Conservation (phyloP, 2,797 vertebrate genomes). For the Phrynocephalus forsythii region DNA sequence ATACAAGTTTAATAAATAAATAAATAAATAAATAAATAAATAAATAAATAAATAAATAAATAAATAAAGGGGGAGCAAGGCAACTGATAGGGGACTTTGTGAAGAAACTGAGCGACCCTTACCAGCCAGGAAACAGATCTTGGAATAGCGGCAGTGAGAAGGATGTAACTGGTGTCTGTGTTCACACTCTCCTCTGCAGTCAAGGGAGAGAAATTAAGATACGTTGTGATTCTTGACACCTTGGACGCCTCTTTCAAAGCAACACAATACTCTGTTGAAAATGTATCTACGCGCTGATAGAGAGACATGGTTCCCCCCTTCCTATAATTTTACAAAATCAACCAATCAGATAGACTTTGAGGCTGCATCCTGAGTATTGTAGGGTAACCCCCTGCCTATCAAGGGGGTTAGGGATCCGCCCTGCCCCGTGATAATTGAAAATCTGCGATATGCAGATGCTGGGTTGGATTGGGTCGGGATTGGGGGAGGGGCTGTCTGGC, state of each 20-base stretch:
- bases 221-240: background rate
- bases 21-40: too few species aligned
- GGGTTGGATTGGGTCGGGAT: too few species aligned
- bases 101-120: conserved; percentile 41
- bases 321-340: background rate
- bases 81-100: too few species aligned
- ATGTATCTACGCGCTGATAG: background rate
- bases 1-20: too few species aligned
- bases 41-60: too few species aligned
- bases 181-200: conserved; percentile 91
- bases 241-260: background rate
- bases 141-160: conserved; percentile 90
- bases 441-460: too few species aligned
- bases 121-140: conserved; percentile 94
- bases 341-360: too few species aligned
- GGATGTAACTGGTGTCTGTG: conserved; percentile 86
- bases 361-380: background rate
- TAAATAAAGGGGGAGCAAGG: background rate
- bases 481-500: too few species aligned
- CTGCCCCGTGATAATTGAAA: too few species aligned
- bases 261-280: too few species aligned
- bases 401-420: too few species aligned
- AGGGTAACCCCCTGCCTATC: background rate
- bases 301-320: background rate
- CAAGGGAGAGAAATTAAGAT: conserved; percentile 38